phyloP scores from a whole-genome alignment of 2,888 invertebrate genomes.

The Noctuana brunneofusca region DNA sequence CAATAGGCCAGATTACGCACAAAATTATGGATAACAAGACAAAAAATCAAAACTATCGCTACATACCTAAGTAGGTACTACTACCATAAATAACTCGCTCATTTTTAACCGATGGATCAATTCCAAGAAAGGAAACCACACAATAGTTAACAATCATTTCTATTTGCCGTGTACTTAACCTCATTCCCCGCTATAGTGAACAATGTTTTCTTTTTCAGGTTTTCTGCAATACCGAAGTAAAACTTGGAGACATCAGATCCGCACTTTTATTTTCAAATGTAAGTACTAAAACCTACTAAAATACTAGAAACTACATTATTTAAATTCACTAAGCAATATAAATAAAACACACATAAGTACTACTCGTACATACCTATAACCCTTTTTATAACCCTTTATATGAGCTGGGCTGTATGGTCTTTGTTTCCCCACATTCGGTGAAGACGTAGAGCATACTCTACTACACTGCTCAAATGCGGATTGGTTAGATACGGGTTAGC shows the following conservation, averaged over 20 bases:
- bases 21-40: no score
- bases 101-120: neutral
- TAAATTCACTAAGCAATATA: neutral
- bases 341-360: no score
- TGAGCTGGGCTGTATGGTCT: no score
- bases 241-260: neutral
- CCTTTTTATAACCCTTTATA: no score
- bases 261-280: neutral
- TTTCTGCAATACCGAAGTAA: neutral
- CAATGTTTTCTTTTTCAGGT: neutral
- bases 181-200: conserved; percentile 38
- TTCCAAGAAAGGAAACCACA: neutral
- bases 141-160: neutral
- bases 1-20: no score
- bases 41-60: no score
- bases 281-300: neutral
- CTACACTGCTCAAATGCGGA: no score
- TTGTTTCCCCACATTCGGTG: no score
- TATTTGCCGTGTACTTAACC: neutral
- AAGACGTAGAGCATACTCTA: no score
- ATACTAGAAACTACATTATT: neutral
- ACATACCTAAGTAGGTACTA: no score
- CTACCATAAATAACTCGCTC: neutral
- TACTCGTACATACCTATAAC: no score
- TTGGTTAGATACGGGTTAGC: no score